These are phyloP conservation scores for Metridium senile DNA, from an alignment of 92 coral and sea anemone genomes.

Conservation along the genomic window DNA sequence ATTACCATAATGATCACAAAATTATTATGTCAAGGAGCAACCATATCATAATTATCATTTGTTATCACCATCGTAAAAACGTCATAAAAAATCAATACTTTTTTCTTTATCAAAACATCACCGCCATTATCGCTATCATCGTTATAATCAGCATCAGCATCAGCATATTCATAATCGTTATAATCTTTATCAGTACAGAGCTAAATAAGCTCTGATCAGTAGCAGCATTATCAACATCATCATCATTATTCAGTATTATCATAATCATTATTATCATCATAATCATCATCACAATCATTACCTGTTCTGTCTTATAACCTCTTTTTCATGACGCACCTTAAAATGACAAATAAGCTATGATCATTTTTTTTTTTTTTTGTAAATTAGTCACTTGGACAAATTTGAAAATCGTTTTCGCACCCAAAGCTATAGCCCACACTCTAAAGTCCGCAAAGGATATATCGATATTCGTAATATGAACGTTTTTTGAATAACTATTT, in stretches of 20 bases:
- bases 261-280: neutral
- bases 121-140: neutral
- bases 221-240: neutral
- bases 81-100: neutral
- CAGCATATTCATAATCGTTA: neutral
- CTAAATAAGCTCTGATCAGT: neutral
- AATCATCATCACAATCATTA: constrained; percentile 2
- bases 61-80: too few relatives aligned
- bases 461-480: too few relatives aligned
- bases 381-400: too few relatives aligned
- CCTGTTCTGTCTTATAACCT: constrained; percentile 95
- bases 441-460: too few relatives aligned
- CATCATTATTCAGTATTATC: neutral
- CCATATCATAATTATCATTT: neutral
- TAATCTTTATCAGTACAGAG: neutral
- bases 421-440: too few relatives aligned
- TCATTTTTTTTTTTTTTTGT: too few relatives aligned
- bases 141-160: neutral
- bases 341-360: neutral
- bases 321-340: constrained; percentile 94
- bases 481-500: too few relatives aligned
- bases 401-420: too few relatives aligned
- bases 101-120: too few relatives aligned
- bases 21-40: neutral
- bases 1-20: neutral